Percentiles rank a stretch among this genome's conserved stretches.
Evolutionary conservation across 2,888 invertebrate genomes (phyloP).

Genomic region (Helleia helle): DNA sequence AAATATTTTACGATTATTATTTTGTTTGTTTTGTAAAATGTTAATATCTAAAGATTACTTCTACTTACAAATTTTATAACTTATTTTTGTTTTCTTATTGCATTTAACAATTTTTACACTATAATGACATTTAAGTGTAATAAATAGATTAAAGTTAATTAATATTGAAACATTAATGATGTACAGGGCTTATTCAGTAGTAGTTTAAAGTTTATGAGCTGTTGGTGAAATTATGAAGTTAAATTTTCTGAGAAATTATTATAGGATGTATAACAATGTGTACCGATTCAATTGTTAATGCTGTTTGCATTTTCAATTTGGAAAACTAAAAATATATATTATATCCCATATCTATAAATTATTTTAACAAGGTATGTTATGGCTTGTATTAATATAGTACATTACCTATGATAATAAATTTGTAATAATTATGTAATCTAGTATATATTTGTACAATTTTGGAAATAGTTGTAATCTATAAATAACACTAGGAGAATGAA

Average conservation of each 20-base stretch:
- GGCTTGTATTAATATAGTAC: slow-evolving; percentile 1
- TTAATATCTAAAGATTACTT: no score
- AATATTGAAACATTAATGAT: not conserved
- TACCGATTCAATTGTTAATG: not conserved
- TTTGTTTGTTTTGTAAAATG: no score
- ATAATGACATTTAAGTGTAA: not conserved
- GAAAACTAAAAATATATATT: not conserved
- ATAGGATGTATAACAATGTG: not conserved
- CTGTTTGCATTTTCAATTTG: not conserved
- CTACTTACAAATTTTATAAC: not conserved
- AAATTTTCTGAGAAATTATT: not conserved
- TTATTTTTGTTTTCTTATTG: not conserved
- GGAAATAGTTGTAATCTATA: no score
- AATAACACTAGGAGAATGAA: no score
- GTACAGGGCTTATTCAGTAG: not conserved
- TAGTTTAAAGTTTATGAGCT: not conserved
- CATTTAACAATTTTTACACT: not conserved
- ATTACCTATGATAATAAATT: not conserved
- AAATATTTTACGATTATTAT: no score
- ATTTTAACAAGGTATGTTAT: not conserved
- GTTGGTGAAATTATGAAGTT: not conserved
- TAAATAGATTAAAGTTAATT: not conserved
- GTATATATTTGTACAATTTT: no score
- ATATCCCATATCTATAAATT: no score
- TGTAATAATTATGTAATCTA: no score